Percentiles rank a stretch among this genome's conserved stretches.
These are phyloP conservation scores for Noturus placidus DNA, from an alignment of 2,113 vertebrate species.

Conservation along the genomic window DNA sequence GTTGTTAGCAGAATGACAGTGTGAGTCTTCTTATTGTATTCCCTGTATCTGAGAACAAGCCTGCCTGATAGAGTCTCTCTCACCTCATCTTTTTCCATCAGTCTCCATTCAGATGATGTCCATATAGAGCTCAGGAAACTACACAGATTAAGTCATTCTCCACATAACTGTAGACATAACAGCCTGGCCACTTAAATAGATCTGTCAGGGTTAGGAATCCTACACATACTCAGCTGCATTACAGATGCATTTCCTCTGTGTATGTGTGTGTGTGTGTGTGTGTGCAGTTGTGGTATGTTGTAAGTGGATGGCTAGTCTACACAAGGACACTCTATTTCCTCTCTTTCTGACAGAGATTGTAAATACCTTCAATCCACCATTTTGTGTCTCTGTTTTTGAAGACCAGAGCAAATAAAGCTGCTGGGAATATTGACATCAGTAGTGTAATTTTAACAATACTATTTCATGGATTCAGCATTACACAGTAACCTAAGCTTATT, in stretches of 20 bases:
- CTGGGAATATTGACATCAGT: background rate
- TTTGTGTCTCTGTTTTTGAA: slow-evolving; percentile 7
- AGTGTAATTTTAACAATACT: background rate
- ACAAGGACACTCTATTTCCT: slow-evolving; percentile 41
- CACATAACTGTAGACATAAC: slow-evolving; percentile 36
- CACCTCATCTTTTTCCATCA: slow-evolving; percentile 27
- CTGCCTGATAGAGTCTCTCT: slow-evolving; percentile 35
- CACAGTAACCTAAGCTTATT: background rate
- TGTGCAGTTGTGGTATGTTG: slow-evolving; percentile 22
- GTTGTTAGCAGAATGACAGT: slow-evolving; percentile 46
- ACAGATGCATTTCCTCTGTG: slow-evolving; percentile 28
- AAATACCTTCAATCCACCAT: slow-evolving; percentile 25
- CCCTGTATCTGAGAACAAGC: slow-evolving; percentile 49
- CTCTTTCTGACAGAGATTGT: slow-evolving; percentile 30
- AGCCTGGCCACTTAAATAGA: slow-evolving; percentile 27
- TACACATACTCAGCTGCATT: slow-evolving; percentile 35
- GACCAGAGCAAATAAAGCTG: background rate
- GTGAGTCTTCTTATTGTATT: slow-evolving; percentile 55
- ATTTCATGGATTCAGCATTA: background rate
- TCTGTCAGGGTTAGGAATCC: slow-evolving; percentile 44
- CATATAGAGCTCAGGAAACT: slow-evolving; percentile 11
- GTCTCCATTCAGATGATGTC: slow-evolving; percentile 43
- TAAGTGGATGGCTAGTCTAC: slow-evolving; percentile 18
- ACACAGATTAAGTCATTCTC: slow-evolving; percentile 37
- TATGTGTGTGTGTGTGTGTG: slow-evolving; percentile 31